These are phyloP conservation scores for Camponotus fellah DNA, from an alignment of 2,888 invertebrate species.

Conservation along the genomic window DNA sequence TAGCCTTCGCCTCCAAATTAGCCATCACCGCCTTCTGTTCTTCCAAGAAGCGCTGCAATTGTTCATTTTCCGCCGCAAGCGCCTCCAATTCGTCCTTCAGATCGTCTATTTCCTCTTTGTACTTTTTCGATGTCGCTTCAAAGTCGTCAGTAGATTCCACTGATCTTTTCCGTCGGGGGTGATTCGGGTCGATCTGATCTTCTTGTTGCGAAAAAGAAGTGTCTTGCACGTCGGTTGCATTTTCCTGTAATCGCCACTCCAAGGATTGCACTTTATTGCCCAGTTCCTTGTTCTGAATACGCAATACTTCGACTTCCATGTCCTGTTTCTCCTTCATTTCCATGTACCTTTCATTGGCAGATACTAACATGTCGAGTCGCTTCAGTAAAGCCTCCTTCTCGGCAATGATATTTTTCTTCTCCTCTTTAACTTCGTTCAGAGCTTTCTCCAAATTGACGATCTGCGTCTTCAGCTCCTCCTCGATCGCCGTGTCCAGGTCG, in stretches of 20 bases:
- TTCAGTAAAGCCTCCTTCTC: slow-evolving; percentile 91
- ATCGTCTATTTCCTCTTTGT: slow-evolving; percentile 85
- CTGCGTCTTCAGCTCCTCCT: slow-evolving; percentile 92
- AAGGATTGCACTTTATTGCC: slow-evolving; percentile 89
- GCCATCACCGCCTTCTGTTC: slow-evolving; percentile 86
- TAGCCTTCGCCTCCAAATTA: slow-evolving; percentile 66
- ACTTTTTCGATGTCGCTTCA: slow-evolving; percentile 66
- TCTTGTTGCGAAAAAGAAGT: neutral
- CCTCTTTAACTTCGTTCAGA: slow-evolving; percentile 88
- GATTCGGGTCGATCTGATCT: neutral
- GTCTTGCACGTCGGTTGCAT: neutral
- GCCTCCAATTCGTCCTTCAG: slow-evolving; percentile 88
- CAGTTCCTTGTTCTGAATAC: slow-evolving; percentile 91
- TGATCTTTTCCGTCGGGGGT: slow-evolving; percentile 42
- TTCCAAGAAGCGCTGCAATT: slow-evolving; percentile 88
- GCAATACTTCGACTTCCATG: slow-evolving; percentile 91
- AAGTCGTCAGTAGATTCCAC: slow-evolving; percentile 41
- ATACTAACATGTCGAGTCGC: slow-evolving; percentile 91
- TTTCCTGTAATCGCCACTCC: slow-evolving; percentile 76
- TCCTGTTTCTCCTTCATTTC: slow-evolving; percentile 95
- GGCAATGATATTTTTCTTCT: slow-evolving; percentile 88
- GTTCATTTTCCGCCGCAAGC: slow-evolving; percentile 89
- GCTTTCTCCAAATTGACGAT: slow-evolving; percentile 90
- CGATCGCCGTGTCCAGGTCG: slow-evolving; percentile 92
- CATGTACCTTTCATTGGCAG: slow-evolving; percentile 92